Evolutionary conservation across 2,888 invertebrate species (phyloP), one percentile per base, ranked within the genome.

Genomic region (Uropetala carovei): DNA sequence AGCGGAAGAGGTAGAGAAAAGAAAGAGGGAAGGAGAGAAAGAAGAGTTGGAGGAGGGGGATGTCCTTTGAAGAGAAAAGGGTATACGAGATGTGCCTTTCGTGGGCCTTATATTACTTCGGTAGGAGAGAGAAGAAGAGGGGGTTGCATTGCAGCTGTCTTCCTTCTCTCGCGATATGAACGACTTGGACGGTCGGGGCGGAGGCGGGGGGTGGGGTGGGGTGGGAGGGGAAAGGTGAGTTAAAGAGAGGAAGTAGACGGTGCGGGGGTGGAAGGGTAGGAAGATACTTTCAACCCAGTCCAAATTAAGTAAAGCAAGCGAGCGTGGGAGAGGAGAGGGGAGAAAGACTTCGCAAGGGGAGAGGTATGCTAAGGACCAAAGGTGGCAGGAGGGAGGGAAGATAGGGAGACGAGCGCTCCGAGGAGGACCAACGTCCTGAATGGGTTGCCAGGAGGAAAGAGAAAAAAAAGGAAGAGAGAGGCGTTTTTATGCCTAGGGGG

Each of bases 301-400:
- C 89, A 89, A 89, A 89, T 89, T 89, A 89, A 89, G 89, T 89
- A 89, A 83, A 64, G 64, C 64, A 18, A 64, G 89, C 83, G 57
- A 75, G 75, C 75, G 75, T 22, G 75, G 64, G 89, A 30, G 64
- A 30, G 59, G 85, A n/a, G 27, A 18, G 57, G 64, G 64, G n/a
- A 16, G 64, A 18, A n/a, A 18, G 57, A 57, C 16, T 43, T 75
- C n/a, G 16, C 10, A 56, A 43, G 13, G 9, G 60, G 60, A 13
- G 30, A 64, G 64, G 56, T 2, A 4, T 43, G 89, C 59, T 30
- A 89, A 56, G 89, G 60, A 43, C 11, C 30, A 22, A 89, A 83
- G 30, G 60, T 60, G 89, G 60, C 16, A n/a, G 60, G 16, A 30
- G 10, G 16, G 59, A 22, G 89, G 16, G 89, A 30, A 27, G 16